Base-by-base conservation (phyloP, 2,888 invertebrate species). In the Bursaphelenchus okinawaensis region DNA sequence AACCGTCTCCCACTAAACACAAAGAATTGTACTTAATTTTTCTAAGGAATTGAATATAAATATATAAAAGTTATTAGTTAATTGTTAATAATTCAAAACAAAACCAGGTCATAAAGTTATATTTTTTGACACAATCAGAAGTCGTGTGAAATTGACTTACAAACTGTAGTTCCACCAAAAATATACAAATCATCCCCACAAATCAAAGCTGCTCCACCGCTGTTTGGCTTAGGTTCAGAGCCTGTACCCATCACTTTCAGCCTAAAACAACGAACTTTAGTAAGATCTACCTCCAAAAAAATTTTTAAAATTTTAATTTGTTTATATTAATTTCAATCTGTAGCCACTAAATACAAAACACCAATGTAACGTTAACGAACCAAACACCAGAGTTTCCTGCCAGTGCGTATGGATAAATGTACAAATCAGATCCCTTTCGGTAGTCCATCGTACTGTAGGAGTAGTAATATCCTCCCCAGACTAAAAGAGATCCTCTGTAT, bases 131-230 rank as follows among this genome's bases (percentile, higher is more conserved):
- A n/a, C n/a, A n/a, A n/a, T n/a, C n/a, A n/a, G n/a, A n/a, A n/a
- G n/a, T n/a, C 54, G 16, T 22, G 23, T 52, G 23, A n/a, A 20
- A 19, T 22, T 19, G 1, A 55, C 63, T 40, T 55, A 63, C 63
- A 55, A 19, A 55, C 23, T 7, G 52, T 55, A 24, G 59, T 29
- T 55, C 69, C 69, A 1, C 69, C 69, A 22, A 69, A 69, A 22
- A 69, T 55, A 40, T 57, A 67, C 31, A 69, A 20, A 4, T 60
- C 29, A 20, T 65, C 50, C 9, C 58, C 55, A 16, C 40, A 31
- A 20, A 69, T 52, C 52, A 63, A 56, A 12, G 69, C 69, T 1
- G 65, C 60, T 4, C 62, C 69, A 9, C 68, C 68, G 29, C 56
- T 64, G 23, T 62, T 68, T 29, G 56, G 29, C 1, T 40, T 40